A percentile compares a stretch with the other conserved stretches of the same genome.
These are phyloP conservation scores for Lysandra bellargus DNA, from an alignment of 2,888 invertebrate species.

Conservation along the genomic window DNA sequence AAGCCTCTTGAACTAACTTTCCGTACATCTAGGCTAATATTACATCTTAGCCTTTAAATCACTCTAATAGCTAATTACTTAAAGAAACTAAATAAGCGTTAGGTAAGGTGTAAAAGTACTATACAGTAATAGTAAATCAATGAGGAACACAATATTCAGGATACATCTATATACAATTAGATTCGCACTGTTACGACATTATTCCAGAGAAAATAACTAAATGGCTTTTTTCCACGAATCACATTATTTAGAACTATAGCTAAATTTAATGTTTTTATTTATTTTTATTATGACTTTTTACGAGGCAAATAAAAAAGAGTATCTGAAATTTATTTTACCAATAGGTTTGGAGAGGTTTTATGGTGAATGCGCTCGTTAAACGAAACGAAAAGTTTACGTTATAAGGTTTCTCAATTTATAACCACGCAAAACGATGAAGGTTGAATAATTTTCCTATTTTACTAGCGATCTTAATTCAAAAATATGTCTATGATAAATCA, in stretches of 20 bases:
- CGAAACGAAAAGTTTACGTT: constrained; percentile 14
- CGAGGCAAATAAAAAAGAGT: constrained; percentile 12
- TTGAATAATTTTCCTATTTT: not conserved
- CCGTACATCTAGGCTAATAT: constrained; percentile 24
- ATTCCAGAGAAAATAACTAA: not conserved
- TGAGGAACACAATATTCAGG: constrained; percentile 52
- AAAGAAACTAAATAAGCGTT: constrained; percentile 26
- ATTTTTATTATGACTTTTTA: constrained; percentile 5
- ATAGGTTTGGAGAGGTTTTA: constrained; percentile 12
- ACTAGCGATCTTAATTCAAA: not conserved
- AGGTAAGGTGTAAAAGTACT: constrained; percentile 41
- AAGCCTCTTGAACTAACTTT: constrained; percentile 14
- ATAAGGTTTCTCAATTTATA: constrained; percentile 10
- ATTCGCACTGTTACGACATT: constrained; percentile 37
- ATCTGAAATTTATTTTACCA: constrained; percentile 7
- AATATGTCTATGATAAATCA: not conserved
- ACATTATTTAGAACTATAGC: not conserved
- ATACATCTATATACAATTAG: constrained; percentile 53
- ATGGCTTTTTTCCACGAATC: not conserved
- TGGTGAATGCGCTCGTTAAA: constrained; percentile 16
- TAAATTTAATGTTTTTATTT: constrained; percentile 7
- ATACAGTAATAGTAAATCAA: constrained; percentile 47
- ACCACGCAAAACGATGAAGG: not conserved
- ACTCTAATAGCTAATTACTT: constrained; percentile 22
- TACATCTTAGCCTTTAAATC: constrained; percentile 23